Evolutionary conservation across 1,140 invertebrate species (phyloP).

Genomic region (Idris sp.): DNA sequence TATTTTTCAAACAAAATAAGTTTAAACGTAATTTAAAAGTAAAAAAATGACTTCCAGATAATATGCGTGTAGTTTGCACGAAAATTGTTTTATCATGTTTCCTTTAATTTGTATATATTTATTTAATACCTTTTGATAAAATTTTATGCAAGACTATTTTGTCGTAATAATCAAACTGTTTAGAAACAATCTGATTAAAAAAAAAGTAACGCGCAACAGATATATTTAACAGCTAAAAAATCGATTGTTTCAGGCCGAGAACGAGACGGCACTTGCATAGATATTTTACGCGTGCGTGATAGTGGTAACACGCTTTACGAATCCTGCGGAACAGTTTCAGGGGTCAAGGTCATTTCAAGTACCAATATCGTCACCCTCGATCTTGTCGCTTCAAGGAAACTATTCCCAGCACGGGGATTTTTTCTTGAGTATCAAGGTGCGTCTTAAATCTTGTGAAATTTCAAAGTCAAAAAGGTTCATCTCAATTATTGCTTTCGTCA

Average conservation of each 20-base stretch:
- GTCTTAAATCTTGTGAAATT: conserved; percentile 6
- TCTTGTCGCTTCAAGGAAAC: conserved; percentile 66
- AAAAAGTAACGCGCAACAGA: conserved; percentile 11
- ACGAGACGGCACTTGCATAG: conserved; percentile 71
- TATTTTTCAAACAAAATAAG: too few species aligned
- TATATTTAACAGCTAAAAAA: conserved; percentile 3
- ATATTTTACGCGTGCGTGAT: conserved; percentile 72
- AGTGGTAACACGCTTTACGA: conserved; percentile 71
- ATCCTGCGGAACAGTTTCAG: conserved; percentile 71
- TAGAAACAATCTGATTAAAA: too few species aligned
- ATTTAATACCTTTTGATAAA: too few species aligned
- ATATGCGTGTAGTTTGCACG: too few species aligned
- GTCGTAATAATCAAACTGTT: too few species aligned
- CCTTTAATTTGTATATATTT: too few species aligned
- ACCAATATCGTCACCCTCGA: conserved; percentile 73
- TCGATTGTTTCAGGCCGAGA: conserved; percentile 65
- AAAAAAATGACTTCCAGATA: too few species aligned
- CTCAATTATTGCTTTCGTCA: too few species aligned
- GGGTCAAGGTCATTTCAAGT: conserved; percentile 70
- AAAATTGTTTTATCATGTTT: too few species aligned
- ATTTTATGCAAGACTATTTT: too few species aligned
- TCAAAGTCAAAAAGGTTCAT: neutral
- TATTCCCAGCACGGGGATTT: conserved; percentile 74
- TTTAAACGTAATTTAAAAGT: too few species aligned
- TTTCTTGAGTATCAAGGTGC: conserved; percentile 74